Conservation (phyloP, 2,888 invertebrate species). For the Rosalia funebris region DNA sequence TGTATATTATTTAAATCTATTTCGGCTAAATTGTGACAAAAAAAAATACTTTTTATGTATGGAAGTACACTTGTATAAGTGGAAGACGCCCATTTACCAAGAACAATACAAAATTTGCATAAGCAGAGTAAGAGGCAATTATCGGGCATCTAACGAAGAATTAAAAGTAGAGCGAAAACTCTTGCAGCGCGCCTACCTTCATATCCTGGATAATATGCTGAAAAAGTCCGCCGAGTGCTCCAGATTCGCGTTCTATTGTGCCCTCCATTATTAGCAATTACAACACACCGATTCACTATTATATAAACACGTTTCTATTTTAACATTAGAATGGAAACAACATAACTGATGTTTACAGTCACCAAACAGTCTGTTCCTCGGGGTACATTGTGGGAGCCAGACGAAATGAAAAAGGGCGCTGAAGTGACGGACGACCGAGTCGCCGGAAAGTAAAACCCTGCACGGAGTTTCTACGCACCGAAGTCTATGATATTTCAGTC, state of each 20-base stretch:
- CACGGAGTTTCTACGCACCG: constrained; percentile 14
- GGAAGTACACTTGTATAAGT: no score
- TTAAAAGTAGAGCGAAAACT: no score
- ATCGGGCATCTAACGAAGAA: no score
- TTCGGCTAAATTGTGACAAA: no score
- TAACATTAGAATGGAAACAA: constrained; percentile 22
- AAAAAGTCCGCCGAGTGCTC: constrained; percentile 91
- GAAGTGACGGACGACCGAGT: constrained; percentile 3
- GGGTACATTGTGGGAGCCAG: constrained; percentile 23
- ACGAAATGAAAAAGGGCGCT: constrained; percentile 9
- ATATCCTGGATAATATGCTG: constrained; percentile 95
- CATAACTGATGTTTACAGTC: constrained; percentile 41
- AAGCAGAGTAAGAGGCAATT: no score
- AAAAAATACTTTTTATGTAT: no score
- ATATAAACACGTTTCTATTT: constrained; percentile 23
- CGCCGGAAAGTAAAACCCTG: constrained; percentile 1
- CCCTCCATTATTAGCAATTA: constrained; percentile 70
- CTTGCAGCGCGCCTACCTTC: no score
- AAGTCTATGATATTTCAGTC: constrained; percentile 20
- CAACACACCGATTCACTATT: constrained; percentile 23
- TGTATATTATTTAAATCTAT: no score
- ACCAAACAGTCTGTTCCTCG: constrained; percentile 35
- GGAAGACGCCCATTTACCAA: no score
- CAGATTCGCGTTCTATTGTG: constrained; percentile 82
- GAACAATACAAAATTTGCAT: no score